Evolutionary conservation across 2,797 vertebrate genomes (phyloP).

Genomic region (Mormyrus hasselquistii): DNA sequence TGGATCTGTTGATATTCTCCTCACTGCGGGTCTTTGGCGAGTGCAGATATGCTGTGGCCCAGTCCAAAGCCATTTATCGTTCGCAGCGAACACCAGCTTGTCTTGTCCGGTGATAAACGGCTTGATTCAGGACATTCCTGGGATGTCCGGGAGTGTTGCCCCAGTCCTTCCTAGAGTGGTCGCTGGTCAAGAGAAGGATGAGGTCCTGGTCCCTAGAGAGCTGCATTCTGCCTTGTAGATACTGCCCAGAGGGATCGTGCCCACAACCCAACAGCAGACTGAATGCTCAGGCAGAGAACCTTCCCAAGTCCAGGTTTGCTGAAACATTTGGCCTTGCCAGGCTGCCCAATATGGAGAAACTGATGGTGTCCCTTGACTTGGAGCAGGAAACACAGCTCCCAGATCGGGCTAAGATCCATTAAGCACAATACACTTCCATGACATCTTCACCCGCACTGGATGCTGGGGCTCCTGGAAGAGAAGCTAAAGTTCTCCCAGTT

Average conservation of each 20-base stretch:
- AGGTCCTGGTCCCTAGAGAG: conserved; percentile 51
- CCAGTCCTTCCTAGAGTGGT: conserved; percentile 56
- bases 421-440: conserved; percentile 17
- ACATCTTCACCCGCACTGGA: conserved; percentile 38
- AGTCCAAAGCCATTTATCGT: conserved; percentile 43
- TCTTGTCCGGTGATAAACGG: conserved; percentile 37
- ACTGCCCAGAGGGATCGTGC: conserved; percentile 68
- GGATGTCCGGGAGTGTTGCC: conserved; percentile 34
- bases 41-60: conserved; percentile 2
- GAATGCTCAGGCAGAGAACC: conserved; percentile 39
- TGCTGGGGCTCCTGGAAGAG: conserved; percentile 57
- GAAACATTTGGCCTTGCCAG: conserved; percentile 49
- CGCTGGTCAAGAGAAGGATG: conserved; percentile 57
- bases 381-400: neutral
- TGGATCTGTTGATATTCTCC: conserved; percentile 46
- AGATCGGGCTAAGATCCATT: neutral
- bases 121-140: conserved; percentile 36
- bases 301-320: conserved; percentile 61
- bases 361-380: conserved; percentile 37
- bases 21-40: conserved; percentile 36
- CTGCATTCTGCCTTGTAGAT: conserved; percentile 31
- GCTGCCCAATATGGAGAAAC: neutral
- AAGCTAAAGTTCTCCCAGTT: conserved; percentile 78
- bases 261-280: conserved; percentile 56
- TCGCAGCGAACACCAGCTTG: conserved; percentile 50